Conservation (phyloP, 2,888 invertebrate genomes). For the Clepsis dumicolana region DNA sequence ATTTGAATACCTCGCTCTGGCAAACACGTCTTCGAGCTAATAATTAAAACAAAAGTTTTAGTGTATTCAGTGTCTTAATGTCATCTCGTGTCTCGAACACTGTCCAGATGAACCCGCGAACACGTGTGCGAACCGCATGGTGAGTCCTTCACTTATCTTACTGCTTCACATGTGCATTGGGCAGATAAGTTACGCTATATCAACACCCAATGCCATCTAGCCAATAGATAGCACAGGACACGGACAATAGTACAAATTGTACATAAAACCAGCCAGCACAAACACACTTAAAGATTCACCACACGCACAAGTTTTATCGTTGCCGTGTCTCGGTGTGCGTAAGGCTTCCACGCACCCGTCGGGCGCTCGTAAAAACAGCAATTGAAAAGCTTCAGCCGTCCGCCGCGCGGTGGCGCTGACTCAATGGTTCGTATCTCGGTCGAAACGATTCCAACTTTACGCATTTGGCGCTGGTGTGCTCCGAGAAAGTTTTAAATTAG, state of each 20-base stretch:
- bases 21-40: conserved; percentile 80
- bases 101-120: conserved; percentile 65
- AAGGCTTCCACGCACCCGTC: conserved; percentile 70
- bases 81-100: conserved; percentile 65
- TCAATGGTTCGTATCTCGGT: conserved; percentile 67
- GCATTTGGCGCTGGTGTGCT: conserved; percentile 73
- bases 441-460: conserved; percentile 56
- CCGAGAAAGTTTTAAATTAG: conserved; percentile 65
- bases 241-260: conserved; percentile 62
- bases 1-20: conserved; percentile 80
- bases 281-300: conserved; percentile 69
- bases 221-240: conserved; percentile 70
- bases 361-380: conserved; percentile 69
- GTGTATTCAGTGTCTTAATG: conserved; percentile 74
- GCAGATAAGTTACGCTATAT: conserved; percentile 52
- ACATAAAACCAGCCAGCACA: conserved; percentile 69
- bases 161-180: conserved; percentile 41
- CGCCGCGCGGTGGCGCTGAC: conserved; percentile 81
- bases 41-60: conserved; percentile 69
- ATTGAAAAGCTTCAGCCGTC: conserved; percentile 83
- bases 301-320: conserved; percentile 74
- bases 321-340: conserved; percentile 72
- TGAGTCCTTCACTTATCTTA: conserved; percentile 58
- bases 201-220: conserved; percentile 74
- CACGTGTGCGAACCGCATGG: conserved; percentile 68